phyloP scores from a whole-genome alignment of 1,140 invertebrate species.

The Solen grandis region DNA sequence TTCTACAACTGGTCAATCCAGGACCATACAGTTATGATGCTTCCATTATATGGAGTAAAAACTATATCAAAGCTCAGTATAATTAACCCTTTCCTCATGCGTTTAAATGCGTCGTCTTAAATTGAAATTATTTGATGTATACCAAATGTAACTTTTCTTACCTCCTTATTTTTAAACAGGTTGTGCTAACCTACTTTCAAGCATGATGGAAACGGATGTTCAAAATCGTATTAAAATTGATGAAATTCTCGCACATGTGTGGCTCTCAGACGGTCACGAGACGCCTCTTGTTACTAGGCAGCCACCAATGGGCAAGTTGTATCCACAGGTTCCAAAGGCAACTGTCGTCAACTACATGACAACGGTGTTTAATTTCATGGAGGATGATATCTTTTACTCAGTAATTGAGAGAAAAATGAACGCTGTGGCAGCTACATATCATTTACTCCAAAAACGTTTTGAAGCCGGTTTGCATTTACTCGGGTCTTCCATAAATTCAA shows the following conservation, averaged over 20 bases:
- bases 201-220: constrained; percentile 67
- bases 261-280: constrained; percentile 61
- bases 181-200: constrained; percentile 69
- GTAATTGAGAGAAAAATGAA: constrained; percentile 70
- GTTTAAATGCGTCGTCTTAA: too few relatives aligned
- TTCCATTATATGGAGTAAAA: too few relatives aligned
- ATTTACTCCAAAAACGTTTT: constrained; percentile 60
- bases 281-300: constrained; percentile 54
- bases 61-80: too few relatives aligned
- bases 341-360: constrained; percentile 69
- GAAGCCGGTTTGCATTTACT: constrained; percentile 61
- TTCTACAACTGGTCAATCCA: too few relatives aligned
- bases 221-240: constrained; percentile 69
- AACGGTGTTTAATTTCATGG: constrained; percentile 66
- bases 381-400: constrained; percentile 68
- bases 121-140: too few relatives aligned
- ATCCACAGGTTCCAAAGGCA: constrained; percentile 56
- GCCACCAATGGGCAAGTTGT: constrained; percentile 56
- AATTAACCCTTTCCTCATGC: too few relatives aligned
- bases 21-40: too few relatives aligned
- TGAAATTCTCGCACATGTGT: constrained; percentile 69
- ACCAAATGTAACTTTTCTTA: too few relatives aligned
- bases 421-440: constrained; percentile 67
- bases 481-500: constrained; percentile 45
- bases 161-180: too few relatives aligned